Evolutionary conservation across 2,797 vertebrate species (phyloP).

Genomic region (Danio kyathit): DNA sequence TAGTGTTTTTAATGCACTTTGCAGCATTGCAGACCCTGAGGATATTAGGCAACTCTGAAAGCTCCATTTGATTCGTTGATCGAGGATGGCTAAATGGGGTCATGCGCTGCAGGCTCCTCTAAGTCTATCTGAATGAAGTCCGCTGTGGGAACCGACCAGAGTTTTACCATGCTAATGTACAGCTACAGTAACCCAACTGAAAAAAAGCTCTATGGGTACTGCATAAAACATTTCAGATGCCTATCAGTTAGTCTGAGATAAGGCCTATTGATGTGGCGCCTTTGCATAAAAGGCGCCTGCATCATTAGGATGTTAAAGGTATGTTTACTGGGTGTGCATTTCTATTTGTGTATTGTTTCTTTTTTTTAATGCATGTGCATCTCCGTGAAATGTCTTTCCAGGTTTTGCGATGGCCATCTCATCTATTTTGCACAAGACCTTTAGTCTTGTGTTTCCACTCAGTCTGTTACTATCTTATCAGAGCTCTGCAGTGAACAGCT

Average conservation of each 20-base stretch:
- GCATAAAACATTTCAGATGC: constrained; percentile 19
- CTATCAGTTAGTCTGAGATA: constrained; percentile 22
- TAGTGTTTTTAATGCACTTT: constrained; percentile 22
- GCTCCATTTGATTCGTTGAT: constrained; percentile 52
- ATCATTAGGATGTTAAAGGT: constrained; percentile 10
- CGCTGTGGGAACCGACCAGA: constrained; percentile 30
- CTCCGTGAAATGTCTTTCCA: constrained; percentile 23
- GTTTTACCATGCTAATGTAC: constrained; percentile 27
- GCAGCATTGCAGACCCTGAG: constrained; percentile 30
- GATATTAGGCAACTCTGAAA: constrained; percentile 39
- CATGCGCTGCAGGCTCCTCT: not conserved
- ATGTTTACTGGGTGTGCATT: not conserved
- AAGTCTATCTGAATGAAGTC: constrained; percentile 25
- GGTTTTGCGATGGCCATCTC: constrained; percentile 28
- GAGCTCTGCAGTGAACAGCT: constrained; percentile 25
- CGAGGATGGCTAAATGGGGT: constrained; percentile 34
- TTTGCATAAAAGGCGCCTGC: constrained; percentile 5
- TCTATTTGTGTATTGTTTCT: constrained; percentile 7
- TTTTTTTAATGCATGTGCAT: constrained; percentile 21
- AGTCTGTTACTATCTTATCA: constrained; percentile 42
- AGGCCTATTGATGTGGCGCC: constrained; percentile 12
- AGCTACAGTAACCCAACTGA: constrained; percentile 4
- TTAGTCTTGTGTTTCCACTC: constrained; percentile 22
- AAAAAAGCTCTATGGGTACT: not conserved
- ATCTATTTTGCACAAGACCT: constrained; percentile 41